Evolutionary conservation across 2,888 invertebrate species (phyloP), one percentile per base, ranked within the genome.

Genomic region (Boloria euphrosyne): DNA sequence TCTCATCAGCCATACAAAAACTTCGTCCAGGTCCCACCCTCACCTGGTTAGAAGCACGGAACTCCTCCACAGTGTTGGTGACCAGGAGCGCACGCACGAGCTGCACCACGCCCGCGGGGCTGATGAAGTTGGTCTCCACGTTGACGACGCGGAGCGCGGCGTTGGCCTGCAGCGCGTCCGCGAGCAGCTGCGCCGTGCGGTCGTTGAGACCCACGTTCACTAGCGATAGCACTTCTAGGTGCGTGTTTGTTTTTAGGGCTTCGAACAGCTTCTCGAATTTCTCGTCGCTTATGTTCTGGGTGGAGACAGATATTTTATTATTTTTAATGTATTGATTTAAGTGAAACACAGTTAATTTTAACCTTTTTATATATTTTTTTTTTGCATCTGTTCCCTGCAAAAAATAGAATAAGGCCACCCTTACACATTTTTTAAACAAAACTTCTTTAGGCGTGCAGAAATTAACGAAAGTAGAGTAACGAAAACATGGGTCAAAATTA

Each of bases 11-110:
- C 22, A 22, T n/a, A 22, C 22, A 3, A 2, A 2, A 22, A 22
- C 22, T 22, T 22, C 22, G 22, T n/a, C n/a, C n/a, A 31, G 31
- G 1, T 10, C 31, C 31, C 31, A 13, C n/a, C 1, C 63, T 18
- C 1, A 98, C 99, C 96, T 99, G 99, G 93, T 99, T 99, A 73
- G 98, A 96, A 75, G 98, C 98, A 85, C 98, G 95, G 91, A 99
- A 97, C 93, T 99, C 99, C 90, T 98, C 97, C 58, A 99, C 95
- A 70, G 95, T 94, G 86, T 96, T 96, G 77, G 97, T 96, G 79
- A 95, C 95, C 71, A 98, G 95, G 81, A 99, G 94, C 63, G 98
- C 94, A 86, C 95, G 95, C 69, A 99, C 94, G 74, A 99, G 93
- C 86, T 94, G 95, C 74, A 98, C 96, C 81, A 99, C 94, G 70